Base-by-base conservation (phyloP, 2,113 vertebrate species). In the Saimiri boliviensis region DNA sequence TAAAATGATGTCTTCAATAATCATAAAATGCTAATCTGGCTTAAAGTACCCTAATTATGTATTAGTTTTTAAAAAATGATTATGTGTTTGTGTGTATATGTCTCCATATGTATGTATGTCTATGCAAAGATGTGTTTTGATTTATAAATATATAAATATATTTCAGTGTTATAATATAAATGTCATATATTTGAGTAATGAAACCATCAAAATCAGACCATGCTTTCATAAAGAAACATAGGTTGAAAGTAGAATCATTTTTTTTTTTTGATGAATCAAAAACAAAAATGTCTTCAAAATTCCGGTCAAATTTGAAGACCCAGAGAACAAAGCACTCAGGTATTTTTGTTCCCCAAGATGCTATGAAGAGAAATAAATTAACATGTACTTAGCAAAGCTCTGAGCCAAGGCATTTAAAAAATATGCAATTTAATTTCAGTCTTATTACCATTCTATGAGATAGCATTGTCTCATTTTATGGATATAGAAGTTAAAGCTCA, bases 141-240 rank as follows among this genome's bases (percentile, higher is more conserved):
- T 86, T 91, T 74, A 52, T 8, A 77, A 93, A 93, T 77, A 47
- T 56, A 5, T 84, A 19, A 21, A 2, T 54, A 25, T 25, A 73
- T 40, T 40, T 40, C 70, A 40, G 11, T 73, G 27, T 30, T 63
- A 3, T 80, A 27, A 16, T 63, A 5, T 84, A 30, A 16, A 12
- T 19, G 37, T 13, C 1, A 8, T 17, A 47, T 10, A 76, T 92
- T 90, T 91, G 21, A 27, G 2, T 16, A 56, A 45, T 79, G 9
- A 76, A 95, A 94, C 58, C 80, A 32, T 58, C 88, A 42, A 80
- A 58, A 63, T 86, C 82, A 95, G 32, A 86, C 77, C 63, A 49
- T 30, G 1, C 7, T 77, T 56, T 84, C 52, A 80, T 42, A 85
- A 45, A 25, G 19, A 73, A 79, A 90, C 30, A 23, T 70, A 63